A percentile compares a stretch with the other conserved stretches of the same genome.
phyloP scores from a whole-genome alignment of 2,797 vertebrate genomes.

The Poliocrania exsul region DNA sequence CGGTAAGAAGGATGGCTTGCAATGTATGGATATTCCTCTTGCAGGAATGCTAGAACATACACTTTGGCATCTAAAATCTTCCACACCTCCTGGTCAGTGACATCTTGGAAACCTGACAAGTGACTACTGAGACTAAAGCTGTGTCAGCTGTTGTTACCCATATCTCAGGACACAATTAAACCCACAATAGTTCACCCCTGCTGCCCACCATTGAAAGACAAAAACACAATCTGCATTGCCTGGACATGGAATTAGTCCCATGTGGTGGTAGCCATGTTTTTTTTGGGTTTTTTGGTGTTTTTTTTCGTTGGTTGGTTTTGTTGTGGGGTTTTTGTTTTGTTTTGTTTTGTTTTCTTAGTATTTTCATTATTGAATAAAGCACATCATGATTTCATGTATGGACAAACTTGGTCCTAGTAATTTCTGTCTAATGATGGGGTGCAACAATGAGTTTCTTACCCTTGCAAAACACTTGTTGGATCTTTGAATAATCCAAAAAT shows the following conservation, averaged over 20 bases:
- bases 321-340: neutral
- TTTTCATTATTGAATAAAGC: neutral
- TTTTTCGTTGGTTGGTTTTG: no score
- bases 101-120: neutral
- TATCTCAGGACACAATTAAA: neutral
- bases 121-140: neutral
- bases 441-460: neutral
- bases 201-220: neutral
- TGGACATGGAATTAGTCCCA: neutral
- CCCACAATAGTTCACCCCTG: neutral
- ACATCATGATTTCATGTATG: neutral
- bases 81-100: neutral
- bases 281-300: no score
- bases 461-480: conserved; percentile 28
- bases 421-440: neutral
- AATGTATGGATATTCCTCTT: neutral
- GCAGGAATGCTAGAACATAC: neutral
- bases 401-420: neutral
- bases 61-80: neutral
- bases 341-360: neutral
- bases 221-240: neutral
- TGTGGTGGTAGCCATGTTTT: neutral
- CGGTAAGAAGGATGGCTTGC: neutral
- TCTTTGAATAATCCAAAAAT: conserved; percentile 8
- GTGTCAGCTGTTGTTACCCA: neutral